Percentiles rank a stretch among this genome's conserved stretches.
phyloP scores from a whole-genome alignment of 2,113 vertebrate genomes.

The Melanostigma gelatinosum region DNA sequence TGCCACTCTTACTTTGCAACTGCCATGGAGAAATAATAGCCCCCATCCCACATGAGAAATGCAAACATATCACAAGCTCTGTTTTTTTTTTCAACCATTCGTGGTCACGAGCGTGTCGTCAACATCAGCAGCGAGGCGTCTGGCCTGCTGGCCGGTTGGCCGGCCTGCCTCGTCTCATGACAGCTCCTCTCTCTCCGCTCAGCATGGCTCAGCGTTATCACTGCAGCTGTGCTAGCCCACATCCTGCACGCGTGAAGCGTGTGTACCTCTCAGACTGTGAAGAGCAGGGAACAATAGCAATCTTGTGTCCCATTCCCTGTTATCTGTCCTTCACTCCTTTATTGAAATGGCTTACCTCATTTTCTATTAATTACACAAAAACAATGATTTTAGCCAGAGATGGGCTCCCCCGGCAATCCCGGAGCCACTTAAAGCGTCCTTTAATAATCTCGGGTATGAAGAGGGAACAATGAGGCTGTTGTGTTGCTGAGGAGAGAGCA shows the following conservation, averaged over 20 bases:
- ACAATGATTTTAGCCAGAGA: slow-evolving; percentile 68
- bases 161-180: slow-evolving; percentile 19
- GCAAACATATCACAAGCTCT: not conserved
- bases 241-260: slow-evolving; percentile 35
- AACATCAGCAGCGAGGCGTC: not conserved
- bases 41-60: slow-evolving; percentile 1
- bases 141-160: not conserved
- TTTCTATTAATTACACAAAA: slow-evolving; percentile 75
- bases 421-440: slow-evolving; percentile 56
- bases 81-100: slow-evolving; percentile 8
- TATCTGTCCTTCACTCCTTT: slow-evolving; percentile 62
- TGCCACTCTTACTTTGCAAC: not conserved
- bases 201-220: slow-evolving; percentile 60
- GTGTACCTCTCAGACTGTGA: slow-evolving; percentile 11
- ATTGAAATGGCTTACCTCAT: slow-evolving; percentile 65
- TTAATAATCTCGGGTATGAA: slow-evolving; percentile 69
- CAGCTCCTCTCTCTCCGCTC: slow-evolving; percentile 40
- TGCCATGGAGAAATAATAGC: not conserved
- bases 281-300: slow-evolving; percentile 55
- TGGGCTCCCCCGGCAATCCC: slow-evolving; percentile 39
- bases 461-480: slow-evolving; percentile 65
- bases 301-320: slow-evolving; percentile 46
- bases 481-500: slow-evolving; percentile 36
- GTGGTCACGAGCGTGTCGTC: slow-evolving; percentile 20
- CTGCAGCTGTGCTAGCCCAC: slow-evolving; percentile 50